Base-by-base conservation (phyloP, 1,140 invertebrate species). In the Trichomalopsis sarcophagae region DNA sequence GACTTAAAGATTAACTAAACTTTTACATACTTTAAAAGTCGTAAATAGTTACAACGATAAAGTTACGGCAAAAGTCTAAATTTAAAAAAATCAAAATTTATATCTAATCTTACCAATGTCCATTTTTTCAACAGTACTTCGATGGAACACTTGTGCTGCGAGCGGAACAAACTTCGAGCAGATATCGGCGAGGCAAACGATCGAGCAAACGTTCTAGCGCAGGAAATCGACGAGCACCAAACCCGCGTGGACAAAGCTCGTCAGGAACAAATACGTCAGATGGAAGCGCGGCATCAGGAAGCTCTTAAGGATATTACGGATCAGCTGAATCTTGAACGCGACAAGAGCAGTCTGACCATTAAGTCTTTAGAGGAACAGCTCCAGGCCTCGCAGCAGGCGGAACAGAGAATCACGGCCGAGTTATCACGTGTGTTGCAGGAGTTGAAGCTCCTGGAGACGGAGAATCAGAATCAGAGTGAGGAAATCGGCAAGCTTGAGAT, bases 211-310 rank as follows among this genome's bases (percentile, higher is more conserved):
- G 88, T 97, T 55, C 91, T 98, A 30, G 97, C 97, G 2, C 96
- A 97, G 84, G 98, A 99, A 92, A 96, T 98, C 2, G 98, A 99
- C 90, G 98, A 98, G 79, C 96, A 97, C 88, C 97, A 98, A 91
- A 94, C 95, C 0, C 94, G 95, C 68, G 94, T 98, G 87, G 97
- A 98, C 91, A 95, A 95, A 84, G 95, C 95, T 40, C 93, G 95
- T 77, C 94, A 96, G 89, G 94, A 95, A 66, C 95, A 96, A 81
- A 93, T 96, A 66, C 96, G 95, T 75, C 93, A 95, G 77, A 90
- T 97, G 3, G 97, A 98, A 89, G 94, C 95, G 69, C 95, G 96
- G 84, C 97, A 98, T 89, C 91, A 95, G 1, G 97, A 97, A 87
- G 95, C 96, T 81, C 90, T 97, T 2, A 95, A 95, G 84, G 95